Evolutionary conservation across 2,113 vertebrate genomes (phyloP).

Genomic region (Thryonomys swinderianus): DNA sequence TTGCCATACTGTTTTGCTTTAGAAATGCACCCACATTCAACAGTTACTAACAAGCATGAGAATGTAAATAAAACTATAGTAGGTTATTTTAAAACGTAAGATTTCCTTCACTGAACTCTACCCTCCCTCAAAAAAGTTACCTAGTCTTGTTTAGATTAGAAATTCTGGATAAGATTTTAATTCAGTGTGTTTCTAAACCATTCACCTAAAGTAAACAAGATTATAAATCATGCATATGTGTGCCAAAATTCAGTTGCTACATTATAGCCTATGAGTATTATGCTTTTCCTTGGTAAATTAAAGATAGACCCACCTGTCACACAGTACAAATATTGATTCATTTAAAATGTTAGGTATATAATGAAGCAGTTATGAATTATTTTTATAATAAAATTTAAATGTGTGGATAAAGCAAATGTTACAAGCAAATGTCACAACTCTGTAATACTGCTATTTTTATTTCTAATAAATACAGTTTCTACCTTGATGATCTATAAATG

Average conservation of each 20-base stretch:
- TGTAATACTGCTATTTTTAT: not conserved
- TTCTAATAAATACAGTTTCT: constrained; percentile 20
- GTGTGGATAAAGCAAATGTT: not conserved
- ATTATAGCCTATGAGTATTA: not conserved
- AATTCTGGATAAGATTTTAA: constrained; percentile 42
- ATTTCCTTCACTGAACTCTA: constrained; percentile 12
- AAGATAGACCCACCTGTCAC: constrained; percentile 25
- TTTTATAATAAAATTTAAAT: constrained; percentile 28
- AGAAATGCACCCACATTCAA: not conserved
- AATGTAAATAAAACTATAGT: not conserved
- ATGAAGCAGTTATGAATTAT: not conserved
- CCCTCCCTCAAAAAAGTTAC: not conserved
- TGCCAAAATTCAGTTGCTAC: not conserved
- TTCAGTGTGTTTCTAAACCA: constrained; percentile 8
- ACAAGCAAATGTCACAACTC: not conserved
- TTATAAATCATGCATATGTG: not conserved
- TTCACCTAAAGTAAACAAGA: not conserved
- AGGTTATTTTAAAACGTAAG: not conserved
- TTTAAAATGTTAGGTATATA: not conserved
- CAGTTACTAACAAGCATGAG: no score
- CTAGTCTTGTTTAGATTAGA: not conserved
- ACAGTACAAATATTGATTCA: constrained; percentile 12
- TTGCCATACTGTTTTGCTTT: not conserved
- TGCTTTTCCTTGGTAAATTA: not conserved
- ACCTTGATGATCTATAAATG: not conserved